phyloP scores from a whole-genome alignment of 2,888 invertebrate species.

The Pogonocherus hispidulus region DNA sequence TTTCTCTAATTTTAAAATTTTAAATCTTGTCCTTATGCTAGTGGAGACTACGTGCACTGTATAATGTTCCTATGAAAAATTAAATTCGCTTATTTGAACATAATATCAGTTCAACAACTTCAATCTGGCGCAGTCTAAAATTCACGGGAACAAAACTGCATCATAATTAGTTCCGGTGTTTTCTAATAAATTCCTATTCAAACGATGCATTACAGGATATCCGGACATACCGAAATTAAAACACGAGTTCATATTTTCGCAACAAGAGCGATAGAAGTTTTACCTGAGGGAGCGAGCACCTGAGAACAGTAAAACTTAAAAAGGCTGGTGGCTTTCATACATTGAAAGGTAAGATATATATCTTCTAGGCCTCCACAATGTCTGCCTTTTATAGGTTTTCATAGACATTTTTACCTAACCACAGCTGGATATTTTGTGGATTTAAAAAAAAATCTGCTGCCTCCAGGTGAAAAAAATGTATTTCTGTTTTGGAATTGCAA shows the following conservation, averaged over 20 bases:
- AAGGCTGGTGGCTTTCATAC: conserved; percentile 22
- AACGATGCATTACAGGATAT: conserved; percentile 25
- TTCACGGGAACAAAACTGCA: conserved; percentile 13
- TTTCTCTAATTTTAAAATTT: no score
- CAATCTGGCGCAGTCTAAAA: conserved; percentile 6
- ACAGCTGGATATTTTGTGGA: conserved; percentile 11
- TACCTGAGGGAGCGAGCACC: conserved; percentile 18
- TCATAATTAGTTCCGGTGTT: conserved; percentile 30
- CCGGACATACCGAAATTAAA: conserved; percentile 22
- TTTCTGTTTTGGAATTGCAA: no score
- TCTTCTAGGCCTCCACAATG: conserved; percentile 3
- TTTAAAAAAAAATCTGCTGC: conserved; percentile 3
- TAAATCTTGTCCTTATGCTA: no score
- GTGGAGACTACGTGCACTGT: no score
- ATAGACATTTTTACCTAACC: conserved; percentile 8
- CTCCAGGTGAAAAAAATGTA: neutral
- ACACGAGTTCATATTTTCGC: conserved; percentile 18
- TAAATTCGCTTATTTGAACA: no score
- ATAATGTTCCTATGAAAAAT: no score
- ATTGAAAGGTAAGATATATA: conserved; percentile 14
- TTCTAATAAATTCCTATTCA: conserved; percentile 22
- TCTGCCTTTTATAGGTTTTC: conserved; percentile 1
- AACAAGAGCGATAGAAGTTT: conserved; percentile 12
- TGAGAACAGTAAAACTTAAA: conserved; percentile 13
- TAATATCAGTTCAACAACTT: conserved; percentile 6